phyloP scores from a whole-genome alignment of 2,797 vertebrate genomes.

The Holocentrus rufus region DNA sequence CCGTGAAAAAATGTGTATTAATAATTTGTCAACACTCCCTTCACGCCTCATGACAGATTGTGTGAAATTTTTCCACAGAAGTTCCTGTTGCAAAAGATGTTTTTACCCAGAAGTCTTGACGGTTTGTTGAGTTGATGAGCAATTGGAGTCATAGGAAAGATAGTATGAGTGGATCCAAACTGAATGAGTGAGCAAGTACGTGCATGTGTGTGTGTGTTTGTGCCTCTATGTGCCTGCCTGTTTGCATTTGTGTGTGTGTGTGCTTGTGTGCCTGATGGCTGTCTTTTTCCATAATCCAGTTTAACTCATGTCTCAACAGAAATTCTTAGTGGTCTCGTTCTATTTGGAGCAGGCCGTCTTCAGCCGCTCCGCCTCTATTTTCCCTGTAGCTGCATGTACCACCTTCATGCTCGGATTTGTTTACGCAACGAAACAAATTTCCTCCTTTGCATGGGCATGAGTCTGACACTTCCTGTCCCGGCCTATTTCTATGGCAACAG shows the following conservation, averaged over 20 bases:
- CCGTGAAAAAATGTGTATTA: background rate
- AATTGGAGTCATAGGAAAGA: conserved; percentile 33
- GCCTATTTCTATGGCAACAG: conserved; percentile 74
- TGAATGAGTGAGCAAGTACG: conserved; percentile 36
- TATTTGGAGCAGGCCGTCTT: background rate
- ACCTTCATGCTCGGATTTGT: conserved; percentile 67
- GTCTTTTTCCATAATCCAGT: background rate
- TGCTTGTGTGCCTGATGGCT: conserved; percentile 8
- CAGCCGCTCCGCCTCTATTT: conserved; percentile 9
- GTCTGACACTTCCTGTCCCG: conserved; percentile 60
- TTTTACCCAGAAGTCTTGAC: conserved; percentile 43
- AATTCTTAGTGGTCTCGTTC: too few relatives aligned
- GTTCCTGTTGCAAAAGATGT: conserved; percentile 53
- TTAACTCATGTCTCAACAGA: background rate
- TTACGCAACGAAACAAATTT: conserved; percentile 76
- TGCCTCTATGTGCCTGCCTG: background rate
- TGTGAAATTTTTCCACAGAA: conserved; percentile 27
- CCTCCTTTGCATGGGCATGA: conserved; percentile 74
- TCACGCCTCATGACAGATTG: conserved; percentile 41
- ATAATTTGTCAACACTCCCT: conserved; percentile 22
- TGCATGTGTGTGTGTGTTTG: conserved; percentile 48
- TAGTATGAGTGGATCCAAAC: conserved; percentile 42
- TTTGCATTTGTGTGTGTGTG: conserved; percentile 34
- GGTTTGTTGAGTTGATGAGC: conserved; percentile 50
- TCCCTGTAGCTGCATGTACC: conserved; percentile 8